phyloP scores from a whole-genome alignment of 2,888 invertebrate species.

The Pasiphila rectangulata region DNA sequence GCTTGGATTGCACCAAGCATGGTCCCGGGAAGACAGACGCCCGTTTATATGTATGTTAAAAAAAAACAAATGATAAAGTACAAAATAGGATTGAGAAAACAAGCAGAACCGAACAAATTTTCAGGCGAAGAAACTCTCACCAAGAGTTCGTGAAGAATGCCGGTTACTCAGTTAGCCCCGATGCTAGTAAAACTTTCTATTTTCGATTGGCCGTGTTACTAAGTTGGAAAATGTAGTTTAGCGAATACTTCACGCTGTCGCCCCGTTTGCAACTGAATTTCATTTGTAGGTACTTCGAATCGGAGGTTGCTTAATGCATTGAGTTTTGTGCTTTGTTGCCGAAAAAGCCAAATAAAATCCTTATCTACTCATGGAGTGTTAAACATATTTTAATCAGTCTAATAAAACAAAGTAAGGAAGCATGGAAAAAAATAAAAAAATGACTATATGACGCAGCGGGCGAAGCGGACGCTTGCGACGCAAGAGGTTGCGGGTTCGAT shows the following conservation, averaged over 20 bases:
- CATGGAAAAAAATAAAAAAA: too few species aligned
- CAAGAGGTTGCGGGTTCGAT: too few species aligned
- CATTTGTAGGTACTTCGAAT: conserved; percentile 58
- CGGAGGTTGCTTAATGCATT: conserved; percentile 8
- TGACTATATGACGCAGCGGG: too few species aligned
- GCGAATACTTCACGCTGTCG: conserved; percentile 61
- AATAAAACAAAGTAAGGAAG: too few species aligned
- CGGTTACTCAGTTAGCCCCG: conserved; percentile 72
- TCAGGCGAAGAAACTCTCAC: conserved; percentile 55
- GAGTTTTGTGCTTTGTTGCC: conserved; percentile 42
- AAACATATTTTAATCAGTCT: too few species aligned
- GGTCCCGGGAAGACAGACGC: too few species aligned
- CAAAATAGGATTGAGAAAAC: conserved; percentile 48
- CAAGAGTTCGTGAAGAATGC: conserved; percentile 70
- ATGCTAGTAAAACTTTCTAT: conserved; percentile 70
- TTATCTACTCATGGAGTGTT: too few species aligned
- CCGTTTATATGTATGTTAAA: too few species aligned
- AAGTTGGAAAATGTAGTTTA: conserved; percentile 72
- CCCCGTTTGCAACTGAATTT: conserved; percentile 60
- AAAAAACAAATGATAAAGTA: too few species aligned
- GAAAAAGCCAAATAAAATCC: neutral
- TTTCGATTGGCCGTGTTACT: conserved; percentile 77
- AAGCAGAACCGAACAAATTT: conserved; percentile 64
- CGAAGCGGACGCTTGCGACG: too few species aligned
- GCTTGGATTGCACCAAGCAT: too few species aligned